Evolutionary conservation across 2,113 vertebrate genomes (phyloP).

Genomic region (Coturnix japonica): DNA sequence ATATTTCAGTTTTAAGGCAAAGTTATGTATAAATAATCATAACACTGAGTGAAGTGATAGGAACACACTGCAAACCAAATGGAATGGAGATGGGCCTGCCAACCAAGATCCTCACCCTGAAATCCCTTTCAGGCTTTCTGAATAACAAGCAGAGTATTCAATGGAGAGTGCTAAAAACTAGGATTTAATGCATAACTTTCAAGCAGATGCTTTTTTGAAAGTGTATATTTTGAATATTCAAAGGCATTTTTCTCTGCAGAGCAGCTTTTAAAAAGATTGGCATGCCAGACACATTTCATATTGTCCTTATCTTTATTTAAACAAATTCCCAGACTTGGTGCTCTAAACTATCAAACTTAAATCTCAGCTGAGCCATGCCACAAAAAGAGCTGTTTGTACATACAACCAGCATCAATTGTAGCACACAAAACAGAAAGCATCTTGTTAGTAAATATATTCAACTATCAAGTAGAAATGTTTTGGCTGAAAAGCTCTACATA

Average conservation of each 20-base stretch:
- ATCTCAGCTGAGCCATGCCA: neutral
- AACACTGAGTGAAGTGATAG: neutral
- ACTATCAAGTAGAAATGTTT: neutral
- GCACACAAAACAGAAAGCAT: neutral
- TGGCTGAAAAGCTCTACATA: constrained; percentile 11
- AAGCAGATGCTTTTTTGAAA: neutral
- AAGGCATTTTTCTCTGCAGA: constrained; percentile 31
- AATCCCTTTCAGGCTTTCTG: neutral
- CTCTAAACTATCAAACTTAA: constrained; percentile 26
- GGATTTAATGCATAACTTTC: neutral
- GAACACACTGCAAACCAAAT: neutral
- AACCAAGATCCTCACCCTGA: neutral
- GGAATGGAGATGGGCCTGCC: neutral
- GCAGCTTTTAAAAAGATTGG: constrained; percentile 14
- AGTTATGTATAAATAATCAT: neutral
- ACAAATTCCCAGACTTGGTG: constrained; percentile 9
- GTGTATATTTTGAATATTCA: constrained; percentile 43
- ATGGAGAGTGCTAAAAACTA: neutral
- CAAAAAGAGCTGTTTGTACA: constrained; percentile 19
- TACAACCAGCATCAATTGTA: neutral
- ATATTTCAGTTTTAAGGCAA: neutral
- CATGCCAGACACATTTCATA: constrained; percentile 39
- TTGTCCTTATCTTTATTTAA: constrained; percentile 55
- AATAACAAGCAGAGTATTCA: neutral
- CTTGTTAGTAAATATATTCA: neutral